Evolutionary conservation across 2,888 invertebrate genomes (phyloP), one percentile per base, ranked within the genome.

Genomic region (Noctuana brunneofusca): DNA sequence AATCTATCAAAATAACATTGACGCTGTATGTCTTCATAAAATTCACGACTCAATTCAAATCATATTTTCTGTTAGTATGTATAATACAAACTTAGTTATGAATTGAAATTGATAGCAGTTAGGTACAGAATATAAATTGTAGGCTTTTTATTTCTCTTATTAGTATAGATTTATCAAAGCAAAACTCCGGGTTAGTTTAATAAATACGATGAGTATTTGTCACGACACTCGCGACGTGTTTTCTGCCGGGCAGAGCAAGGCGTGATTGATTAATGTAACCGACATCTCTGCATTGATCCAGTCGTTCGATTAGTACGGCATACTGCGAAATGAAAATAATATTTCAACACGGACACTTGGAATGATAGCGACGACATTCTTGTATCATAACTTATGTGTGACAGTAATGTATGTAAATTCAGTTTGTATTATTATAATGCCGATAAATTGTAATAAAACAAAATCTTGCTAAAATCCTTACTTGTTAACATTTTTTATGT

Each of bases 221-320:
- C 52, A 59, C 52, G 46, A 54, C 54, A 30, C 6, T 59, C 52
- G 52, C 52, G 46, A 54, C 54, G 35, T 8, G 30, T 59, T 64
- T 63, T 65, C 49, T 35, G 52, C 41, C 52, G 50, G 38, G 30
- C 52, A 53, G 30, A 30, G 43, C 59, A 46, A 43, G 50, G 57
- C 63, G 63, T 69, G 69, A 69, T 67, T 69, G 69, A 69, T 69
- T 69, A 69, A 66, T 66, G 56, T 64, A 53, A 54, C 57, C 52
- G 65, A 67, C 69, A 54, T 64, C 58, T 56, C 57, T 41, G 59
- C 63, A 65, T 69, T 65, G 69, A 69, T 66, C 64, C 46, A 38
- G 53, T 43, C 56, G 49, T 52, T 59, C 59, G 59, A 24, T 54
- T 50, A 46, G 24, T 18, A 46, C 52, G n/a, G 46, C 16, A 35